phyloP scores from a whole-genome alignment of 2,113 vertebrate species.

The Rhynchomys soricoides region DNA sequence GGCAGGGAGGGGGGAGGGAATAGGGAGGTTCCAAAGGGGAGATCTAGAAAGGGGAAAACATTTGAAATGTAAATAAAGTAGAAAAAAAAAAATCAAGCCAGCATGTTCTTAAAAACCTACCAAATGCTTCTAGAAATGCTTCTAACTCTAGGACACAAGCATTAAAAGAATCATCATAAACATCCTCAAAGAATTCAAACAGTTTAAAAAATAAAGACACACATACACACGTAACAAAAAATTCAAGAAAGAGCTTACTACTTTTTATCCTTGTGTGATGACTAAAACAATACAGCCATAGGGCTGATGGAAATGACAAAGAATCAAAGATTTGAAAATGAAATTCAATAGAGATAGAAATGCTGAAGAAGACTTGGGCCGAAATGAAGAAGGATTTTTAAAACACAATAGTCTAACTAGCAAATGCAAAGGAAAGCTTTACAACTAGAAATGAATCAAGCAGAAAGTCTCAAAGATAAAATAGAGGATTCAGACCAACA shows the following conservation, averaged over 20 bases:
- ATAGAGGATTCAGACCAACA: neutral
- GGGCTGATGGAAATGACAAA: neutral
- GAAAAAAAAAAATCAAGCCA: neutral
- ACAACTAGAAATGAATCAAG: neutral
- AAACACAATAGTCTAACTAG: neutral
- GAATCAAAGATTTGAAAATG: neutral
- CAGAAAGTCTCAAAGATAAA: neutral
- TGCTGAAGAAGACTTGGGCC: neutral
- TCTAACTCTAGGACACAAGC: neutral
- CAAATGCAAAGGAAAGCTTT: neutral
- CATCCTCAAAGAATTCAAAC: neutral
- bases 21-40: too few species aligned
- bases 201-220: neutral
- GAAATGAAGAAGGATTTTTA: neutral
- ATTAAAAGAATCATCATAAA: neutral
- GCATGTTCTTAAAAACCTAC: neutral
- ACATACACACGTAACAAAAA: too few species aligned
- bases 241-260: too few species aligned
- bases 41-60: too few species aligned
- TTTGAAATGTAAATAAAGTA: too few species aligned
- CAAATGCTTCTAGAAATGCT: neutral
- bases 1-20: too few species aligned
- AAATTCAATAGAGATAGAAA: neutral
- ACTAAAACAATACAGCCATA: neutral
- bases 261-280: neutral